These are phyloP conservation scores for Rhinolophus ferrumequinum DNA, from an alignment of 2,113 vertebrate species.

Conservation along the genomic window DNA sequence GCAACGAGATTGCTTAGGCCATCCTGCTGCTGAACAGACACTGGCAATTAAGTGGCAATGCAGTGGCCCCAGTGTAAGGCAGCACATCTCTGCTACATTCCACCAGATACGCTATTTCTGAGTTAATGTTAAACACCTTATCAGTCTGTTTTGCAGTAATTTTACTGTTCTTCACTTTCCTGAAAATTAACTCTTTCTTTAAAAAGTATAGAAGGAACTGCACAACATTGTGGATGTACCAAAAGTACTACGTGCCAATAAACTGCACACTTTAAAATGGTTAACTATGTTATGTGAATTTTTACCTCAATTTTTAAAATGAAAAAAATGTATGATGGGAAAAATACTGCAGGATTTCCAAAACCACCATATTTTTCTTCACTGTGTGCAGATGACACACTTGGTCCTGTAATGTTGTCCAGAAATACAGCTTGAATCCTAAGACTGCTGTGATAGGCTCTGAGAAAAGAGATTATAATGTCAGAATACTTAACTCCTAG, in stretches of 20 bases:
- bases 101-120: background rate
- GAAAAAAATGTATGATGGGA: background rate
- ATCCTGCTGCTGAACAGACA: background rate
- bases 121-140: background rate
- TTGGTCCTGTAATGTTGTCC: background rate
- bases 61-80: background rate
- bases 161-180: background rate
- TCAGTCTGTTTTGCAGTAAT: background rate
- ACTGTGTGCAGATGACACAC: background rate
- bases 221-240: background rate
- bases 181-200: background rate
- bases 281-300: background rate
- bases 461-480: conserved; percentile 4
- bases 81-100: background rate
- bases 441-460: background rate
- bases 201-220: background rate
- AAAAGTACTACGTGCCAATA: background rate
- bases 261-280: background rate
- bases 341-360: background rate
- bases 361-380: background rate
- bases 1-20: background rate
- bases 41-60: background rate
- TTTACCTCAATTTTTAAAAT: conserved; percentile 27
- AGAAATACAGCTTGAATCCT: background rate
- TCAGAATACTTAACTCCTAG: conserved; percentile 10